These are phyloP conservation scores for Larimichthys crocea DNA, from an alignment of 2,113 vertebrate genomes.

Conservation along the genomic window DNA sequence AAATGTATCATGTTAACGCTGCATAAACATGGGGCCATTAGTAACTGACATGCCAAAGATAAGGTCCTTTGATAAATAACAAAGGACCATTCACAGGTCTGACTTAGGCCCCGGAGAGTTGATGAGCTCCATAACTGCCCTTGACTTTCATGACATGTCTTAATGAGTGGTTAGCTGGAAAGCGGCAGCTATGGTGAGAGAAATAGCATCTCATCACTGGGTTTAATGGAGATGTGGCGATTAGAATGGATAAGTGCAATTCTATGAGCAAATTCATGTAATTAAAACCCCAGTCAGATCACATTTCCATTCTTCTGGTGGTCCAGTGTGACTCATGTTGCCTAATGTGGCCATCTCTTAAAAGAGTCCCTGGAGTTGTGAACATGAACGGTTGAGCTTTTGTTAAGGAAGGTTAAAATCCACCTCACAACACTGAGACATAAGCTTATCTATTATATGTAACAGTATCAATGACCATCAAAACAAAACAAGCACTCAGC, in stretches of 20 bases:
- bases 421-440: neutral
- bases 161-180: constrained; percentile 50
- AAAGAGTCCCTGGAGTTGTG: constrained; percentile 15
- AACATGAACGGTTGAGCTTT: constrained; percentile 21
- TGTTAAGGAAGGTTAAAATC: constrained; percentile 32
- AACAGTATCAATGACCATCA: constrained; percentile 1
- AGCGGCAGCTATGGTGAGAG: constrained; percentile 11
- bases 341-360: constrained; percentile 26
- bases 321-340: constrained; percentile 39
- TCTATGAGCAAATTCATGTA: constrained; percentile 60
- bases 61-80: constrained; percentile 31
- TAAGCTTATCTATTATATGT: constrained; percentile 19
- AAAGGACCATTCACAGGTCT: constrained; percentile 2
- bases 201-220: constrained; percentile 37
- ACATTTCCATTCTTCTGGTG: constrained; percentile 33
- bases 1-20: constrained; percentile 2
- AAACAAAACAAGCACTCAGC: neutral
- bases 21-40: neutral
- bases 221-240: constrained; percentile 60
- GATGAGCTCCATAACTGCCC: constrained; percentile 29
- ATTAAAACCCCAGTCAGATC: constrained; percentile 59
- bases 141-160: constrained; percentile 34
- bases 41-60: constrained; percentile 2
- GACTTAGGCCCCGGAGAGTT: neutral
- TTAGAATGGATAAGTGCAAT: constrained; percentile 50